Conservation (phyloP, 1,140 invertebrate genomes). For the Cryptotermes secundus region DNA sequence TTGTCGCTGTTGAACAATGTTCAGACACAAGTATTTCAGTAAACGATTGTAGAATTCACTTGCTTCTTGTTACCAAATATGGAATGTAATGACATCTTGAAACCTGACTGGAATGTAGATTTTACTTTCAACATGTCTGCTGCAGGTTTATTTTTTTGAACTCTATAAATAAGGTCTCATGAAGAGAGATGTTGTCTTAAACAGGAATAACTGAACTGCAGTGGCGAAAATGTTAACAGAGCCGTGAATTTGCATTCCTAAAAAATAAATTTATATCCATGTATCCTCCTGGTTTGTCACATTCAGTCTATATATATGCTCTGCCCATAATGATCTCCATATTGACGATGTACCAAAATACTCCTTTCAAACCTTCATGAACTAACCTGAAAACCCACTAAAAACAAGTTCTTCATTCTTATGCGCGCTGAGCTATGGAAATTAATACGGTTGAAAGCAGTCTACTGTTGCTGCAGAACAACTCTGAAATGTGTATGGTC, state of each 20-base stretch:
- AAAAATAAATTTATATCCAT: not conserved
- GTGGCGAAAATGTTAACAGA: not conserved
- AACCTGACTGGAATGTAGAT: not conserved
- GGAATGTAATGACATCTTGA: not conserved
- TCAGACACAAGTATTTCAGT: not conserved
- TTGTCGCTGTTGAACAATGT: not conserved
- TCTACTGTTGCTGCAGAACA: not conserved
- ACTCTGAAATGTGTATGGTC: not conserved
- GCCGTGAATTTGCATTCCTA: not conserved
- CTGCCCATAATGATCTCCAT: no score
- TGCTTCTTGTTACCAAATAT: not conserved
- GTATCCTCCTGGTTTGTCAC: not conserved
- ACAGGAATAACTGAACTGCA: not conserved
- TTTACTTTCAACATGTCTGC: not conserved
- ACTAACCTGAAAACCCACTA: not conserved
- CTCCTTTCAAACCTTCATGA: no score
- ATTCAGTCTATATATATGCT: not conserved
- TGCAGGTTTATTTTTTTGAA: not conserved
- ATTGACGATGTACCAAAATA: no score
- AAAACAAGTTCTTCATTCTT: not conserved
- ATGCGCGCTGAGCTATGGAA: not conserved
- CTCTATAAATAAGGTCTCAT: not conserved
- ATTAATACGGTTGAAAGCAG: not conserved
- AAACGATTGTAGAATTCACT: not conserved
- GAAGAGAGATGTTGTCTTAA: no score